A percentile compares a stretch with the other conserved stretches of the same genome.
These are phyloP conservation scores for Caracal caracal DNA, from an alignment of 2,113 vertebrate genomes.

Conservation along the genomic window DNA sequence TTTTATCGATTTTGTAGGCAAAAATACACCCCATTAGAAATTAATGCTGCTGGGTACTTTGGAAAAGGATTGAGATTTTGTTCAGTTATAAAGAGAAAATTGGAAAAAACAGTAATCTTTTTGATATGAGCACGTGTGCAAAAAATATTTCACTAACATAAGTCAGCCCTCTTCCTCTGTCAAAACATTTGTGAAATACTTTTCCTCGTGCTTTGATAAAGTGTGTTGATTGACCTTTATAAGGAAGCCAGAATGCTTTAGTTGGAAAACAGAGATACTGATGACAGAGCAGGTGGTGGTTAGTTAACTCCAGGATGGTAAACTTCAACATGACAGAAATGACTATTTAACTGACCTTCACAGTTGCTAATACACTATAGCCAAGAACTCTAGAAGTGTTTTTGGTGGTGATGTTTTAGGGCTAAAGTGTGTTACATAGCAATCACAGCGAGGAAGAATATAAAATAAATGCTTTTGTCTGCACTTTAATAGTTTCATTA, in stretches of 20 bases:
- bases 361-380: neutral
- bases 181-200: neutral
- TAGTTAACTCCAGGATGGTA: neutral
- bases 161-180: neutral
- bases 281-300: neutral
- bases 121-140: neutral
- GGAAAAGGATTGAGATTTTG: conserved; percentile 2
- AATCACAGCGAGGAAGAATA: neutral
- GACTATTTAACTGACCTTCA: neutral
- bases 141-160: conserved; percentile 2
- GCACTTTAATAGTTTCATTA: neutral
- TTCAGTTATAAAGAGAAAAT: conserved; percentile 34
- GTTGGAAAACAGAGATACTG: neutral
- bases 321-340: neutral
- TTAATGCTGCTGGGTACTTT: neutral
- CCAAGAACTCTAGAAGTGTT: neutral
- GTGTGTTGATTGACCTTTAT: neutral
- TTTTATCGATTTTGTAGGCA: conserved; percentile 12
- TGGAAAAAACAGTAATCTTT: neutral
- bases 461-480: neutral
- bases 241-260: neutral
- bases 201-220: neutral
- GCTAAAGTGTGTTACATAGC: neutral
- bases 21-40: conserved; percentile 32
- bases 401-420: neutral